Conservation (phyloP, 2,113 vertebrate genomes). For the Pao palembangensis region DNA sequence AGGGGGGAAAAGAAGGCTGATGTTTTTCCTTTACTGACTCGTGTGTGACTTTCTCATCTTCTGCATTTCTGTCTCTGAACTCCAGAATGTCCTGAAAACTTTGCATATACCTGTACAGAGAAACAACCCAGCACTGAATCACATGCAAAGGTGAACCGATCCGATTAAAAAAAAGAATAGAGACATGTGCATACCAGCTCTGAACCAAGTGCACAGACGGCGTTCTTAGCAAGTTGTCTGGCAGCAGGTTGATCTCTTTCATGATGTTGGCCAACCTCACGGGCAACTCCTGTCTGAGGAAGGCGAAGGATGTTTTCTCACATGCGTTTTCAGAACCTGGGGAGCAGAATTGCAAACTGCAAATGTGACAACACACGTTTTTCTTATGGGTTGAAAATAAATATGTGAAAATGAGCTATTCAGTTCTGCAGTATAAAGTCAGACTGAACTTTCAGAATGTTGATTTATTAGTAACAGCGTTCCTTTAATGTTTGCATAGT, state of each 20-base stretch:
- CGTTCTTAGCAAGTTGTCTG: constrained; percentile 90
- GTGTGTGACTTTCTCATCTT: constrained; percentile 79
- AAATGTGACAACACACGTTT: not conserved
- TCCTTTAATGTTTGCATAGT: too few species aligned
- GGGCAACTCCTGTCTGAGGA: constrained; percentile 91
- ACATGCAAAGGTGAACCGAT: not conserved
- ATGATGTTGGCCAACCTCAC: constrained; percentile 95
- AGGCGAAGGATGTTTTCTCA: constrained; percentile 94
- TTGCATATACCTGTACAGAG: constrained; percentile 84
- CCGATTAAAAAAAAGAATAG: too few species aligned
- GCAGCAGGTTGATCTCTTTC: constrained; percentile 96
- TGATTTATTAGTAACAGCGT: too few species aligned
- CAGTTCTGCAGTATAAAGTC: too few species aligned
- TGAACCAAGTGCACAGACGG: constrained; percentile 92
- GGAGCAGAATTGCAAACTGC: constrained; percentile 14
- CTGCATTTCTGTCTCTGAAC: constrained; percentile 87
- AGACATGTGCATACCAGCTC: constrained; percentile 81
- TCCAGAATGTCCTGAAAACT: constrained; percentile 92
- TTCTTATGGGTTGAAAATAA: not conserved
- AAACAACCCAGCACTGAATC: not conserved
- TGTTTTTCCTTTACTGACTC: constrained; percentile 73
- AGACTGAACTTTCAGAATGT: too few species aligned
- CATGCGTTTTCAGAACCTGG: constrained; percentile 92
- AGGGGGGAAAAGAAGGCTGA: not conserved
- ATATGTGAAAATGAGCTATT: too few species aligned